phyloP scores from a whole-genome alignment of 2,888 invertebrate genomes.

The Harpagoxenus sublaevis region DNA sequence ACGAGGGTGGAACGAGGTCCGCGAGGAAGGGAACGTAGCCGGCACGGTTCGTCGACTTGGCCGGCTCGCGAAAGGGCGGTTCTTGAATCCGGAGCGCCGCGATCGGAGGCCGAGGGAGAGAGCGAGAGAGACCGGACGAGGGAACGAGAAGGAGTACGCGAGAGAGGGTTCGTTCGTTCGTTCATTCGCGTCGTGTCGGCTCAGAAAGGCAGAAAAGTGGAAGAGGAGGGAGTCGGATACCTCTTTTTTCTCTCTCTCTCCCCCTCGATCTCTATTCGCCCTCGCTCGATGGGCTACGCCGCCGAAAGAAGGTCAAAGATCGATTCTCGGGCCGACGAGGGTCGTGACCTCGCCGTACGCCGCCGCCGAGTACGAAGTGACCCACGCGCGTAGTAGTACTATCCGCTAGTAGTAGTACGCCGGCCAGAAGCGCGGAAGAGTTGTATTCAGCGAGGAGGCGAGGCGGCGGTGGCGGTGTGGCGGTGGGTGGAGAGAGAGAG shows the following conservation, averaged over 20 bases:
- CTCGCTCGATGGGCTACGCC: constrained; percentile 75
- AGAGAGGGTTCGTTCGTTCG: constrained; percentile 22
- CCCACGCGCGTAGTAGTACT: constrained; percentile 71
- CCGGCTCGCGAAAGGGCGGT: constrained; percentile 45
- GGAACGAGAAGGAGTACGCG: constrained; percentile 19
- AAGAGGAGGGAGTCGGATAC: constrained; percentile 34
- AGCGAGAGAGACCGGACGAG: constrained; percentile 53
- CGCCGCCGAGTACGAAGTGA: constrained; percentile 68
- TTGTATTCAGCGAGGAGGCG: constrained; percentile 39
- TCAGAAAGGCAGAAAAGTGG: constrained; percentile 46
- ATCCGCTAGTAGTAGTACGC: constrained; percentile 49
- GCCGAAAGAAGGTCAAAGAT: constrained; percentile 80
- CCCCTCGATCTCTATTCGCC: constrained; percentile 71
- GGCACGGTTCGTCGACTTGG: constrained; percentile 43
- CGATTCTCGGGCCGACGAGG: constrained; percentile 78
- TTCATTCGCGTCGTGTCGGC: constrained; percentile 30
- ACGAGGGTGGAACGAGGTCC: constrained; percentile 44
- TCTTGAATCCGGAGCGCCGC: constrained; percentile 50
- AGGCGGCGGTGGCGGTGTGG: constrained; percentile 15
- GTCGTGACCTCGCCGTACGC: constrained; percentile 73
- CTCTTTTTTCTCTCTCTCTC: constrained; percentile 65
- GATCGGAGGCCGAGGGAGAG: constrained; percentile 64
- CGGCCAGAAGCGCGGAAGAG: constrained; percentile 44
- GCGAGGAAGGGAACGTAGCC: constrained; percentile 37
- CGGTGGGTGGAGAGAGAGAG: constrained; percentile 18